Evolutionary conservation across 2,113 vertebrate genomes (phyloP).

Genomic region (Lontra canadensis): DNA sequence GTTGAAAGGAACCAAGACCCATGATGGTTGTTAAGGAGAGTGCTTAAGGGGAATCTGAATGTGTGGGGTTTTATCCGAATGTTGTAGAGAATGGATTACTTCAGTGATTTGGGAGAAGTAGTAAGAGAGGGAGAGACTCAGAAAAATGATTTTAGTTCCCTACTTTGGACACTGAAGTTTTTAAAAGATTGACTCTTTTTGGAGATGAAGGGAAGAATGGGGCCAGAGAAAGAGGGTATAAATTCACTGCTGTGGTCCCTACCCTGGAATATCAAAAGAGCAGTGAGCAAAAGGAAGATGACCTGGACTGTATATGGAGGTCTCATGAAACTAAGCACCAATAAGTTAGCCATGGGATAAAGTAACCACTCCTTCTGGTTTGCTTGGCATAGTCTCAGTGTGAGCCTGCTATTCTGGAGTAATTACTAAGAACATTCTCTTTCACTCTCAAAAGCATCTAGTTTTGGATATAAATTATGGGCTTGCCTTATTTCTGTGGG

Average conservation of each 20-base stretch:
- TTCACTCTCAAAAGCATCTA: background rate
- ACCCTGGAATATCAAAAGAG: background rate
- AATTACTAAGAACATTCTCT: background rate
- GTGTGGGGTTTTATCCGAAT: background rate
- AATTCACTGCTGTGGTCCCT: background rate
- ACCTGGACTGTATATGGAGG: too few relatives aligned
- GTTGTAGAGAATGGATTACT: background rate
- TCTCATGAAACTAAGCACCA: background rate
- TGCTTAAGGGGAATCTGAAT: background rate
- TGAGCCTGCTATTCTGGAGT: background rate
- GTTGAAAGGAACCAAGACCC: background rate
- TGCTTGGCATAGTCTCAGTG: background rate
- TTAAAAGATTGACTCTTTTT: background rate
- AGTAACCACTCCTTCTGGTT: background rate
- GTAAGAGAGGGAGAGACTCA: background rate
- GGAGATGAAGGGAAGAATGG: background rate
- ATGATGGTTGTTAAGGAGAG: background rate
- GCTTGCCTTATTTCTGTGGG: background rate
- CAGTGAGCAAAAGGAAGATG: background rate
- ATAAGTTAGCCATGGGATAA: background rate
- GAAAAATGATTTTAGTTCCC: background rate
- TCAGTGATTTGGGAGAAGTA: background rate
- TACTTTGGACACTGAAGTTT: background rate
- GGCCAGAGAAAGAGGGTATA: background rate
- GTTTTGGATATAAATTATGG: background rate